Conservation (phyloP, 2,888 invertebrate genomes). For the Drosophila vallismaia region DNA sequence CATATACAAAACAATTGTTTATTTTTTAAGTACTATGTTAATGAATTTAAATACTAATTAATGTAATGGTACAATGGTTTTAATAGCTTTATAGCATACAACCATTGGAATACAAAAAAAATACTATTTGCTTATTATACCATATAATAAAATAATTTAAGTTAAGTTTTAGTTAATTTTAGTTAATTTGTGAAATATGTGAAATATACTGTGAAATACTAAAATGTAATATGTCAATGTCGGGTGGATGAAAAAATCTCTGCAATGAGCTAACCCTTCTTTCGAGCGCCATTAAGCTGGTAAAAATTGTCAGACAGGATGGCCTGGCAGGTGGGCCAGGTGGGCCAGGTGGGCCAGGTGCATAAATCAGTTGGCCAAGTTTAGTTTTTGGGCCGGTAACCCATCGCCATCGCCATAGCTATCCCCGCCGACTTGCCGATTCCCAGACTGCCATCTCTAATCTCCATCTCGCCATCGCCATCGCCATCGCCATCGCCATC, state of each 20-base stretch:
- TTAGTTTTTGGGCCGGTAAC: slow-evolving; percentile 10
- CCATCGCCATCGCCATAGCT: not conserved
- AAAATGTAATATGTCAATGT: slow-evolving; percentile 1
- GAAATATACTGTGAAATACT: not conserved
- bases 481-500: not conserved
- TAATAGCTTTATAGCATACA: too few species aligned
- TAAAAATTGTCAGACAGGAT: not conserved
- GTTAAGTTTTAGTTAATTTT: too few species aligned
- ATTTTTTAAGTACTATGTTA: too few species aligned
- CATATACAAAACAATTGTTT: too few species aligned
- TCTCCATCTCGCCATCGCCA: not conserved
- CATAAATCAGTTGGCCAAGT: slow-evolving; percentile 6
- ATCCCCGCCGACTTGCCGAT: not conserved
- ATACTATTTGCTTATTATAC: too few species aligned
- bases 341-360: slow-evolving; percentile 19
- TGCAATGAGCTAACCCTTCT: not conserved
- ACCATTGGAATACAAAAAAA: too few species aligned
- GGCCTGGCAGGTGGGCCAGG: not conserved
- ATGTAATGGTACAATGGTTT: too few species aligned
- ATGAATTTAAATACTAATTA: too few species aligned
- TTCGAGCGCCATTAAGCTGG: not conserved
- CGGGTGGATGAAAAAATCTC: not conserved
- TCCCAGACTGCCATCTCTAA: not conserved
- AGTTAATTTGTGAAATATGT: too few species aligned
- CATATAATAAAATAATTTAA: too few species aligned